These are phyloP conservation scores for Melipona quadrifasciata DNA, from an alignment of 1,140 invertebrate genomes.

Conservation along the genomic window DNA sequence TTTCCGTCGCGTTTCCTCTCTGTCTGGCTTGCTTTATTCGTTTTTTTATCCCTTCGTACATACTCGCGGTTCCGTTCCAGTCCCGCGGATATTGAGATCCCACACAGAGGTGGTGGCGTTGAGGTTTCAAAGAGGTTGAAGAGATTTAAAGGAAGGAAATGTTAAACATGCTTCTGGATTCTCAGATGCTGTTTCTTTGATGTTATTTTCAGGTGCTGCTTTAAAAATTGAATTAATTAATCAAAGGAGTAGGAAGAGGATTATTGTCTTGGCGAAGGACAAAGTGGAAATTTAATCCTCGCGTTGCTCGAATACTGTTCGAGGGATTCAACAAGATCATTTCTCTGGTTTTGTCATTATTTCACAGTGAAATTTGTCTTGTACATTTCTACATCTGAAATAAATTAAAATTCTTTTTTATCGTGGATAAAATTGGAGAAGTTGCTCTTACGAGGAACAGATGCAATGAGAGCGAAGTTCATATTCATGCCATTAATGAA, in stretches of 20 bases:
- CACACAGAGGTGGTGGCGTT: not conserved
- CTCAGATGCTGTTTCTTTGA: not conserved
- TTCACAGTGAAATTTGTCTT: too few relatives aligned
- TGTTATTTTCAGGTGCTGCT: not conserved
- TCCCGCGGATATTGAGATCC: not conserved
- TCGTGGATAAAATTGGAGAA: too few relatives aligned
- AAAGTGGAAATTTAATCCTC: not conserved
- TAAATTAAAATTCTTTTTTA: too few relatives aligned
- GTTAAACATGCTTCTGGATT: not conserved
- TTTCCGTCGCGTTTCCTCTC: not conserved
- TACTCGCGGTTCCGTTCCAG: too few relatives aligned
- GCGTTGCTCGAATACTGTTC: too few relatives aligned
- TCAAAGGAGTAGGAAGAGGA: not conserved
- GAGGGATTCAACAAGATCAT: too few relatives aligned
- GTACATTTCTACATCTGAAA: too few relatives aligned
- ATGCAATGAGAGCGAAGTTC: too few relatives aligned
- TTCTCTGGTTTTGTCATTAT: too few relatives aligned
- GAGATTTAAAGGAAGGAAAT: not conserved
- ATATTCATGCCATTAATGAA: not conserved
- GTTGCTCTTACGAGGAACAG: too few relatives aligned
- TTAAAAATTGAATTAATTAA: not conserved
- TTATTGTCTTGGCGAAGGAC: accelerated
- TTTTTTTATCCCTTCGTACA: not conserved
- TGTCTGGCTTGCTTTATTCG: not conserved
- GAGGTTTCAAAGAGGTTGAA: not conserved